Conservation (phyloP, 2,113 vertebrate species). For the Pedetes capensis region DNA sequence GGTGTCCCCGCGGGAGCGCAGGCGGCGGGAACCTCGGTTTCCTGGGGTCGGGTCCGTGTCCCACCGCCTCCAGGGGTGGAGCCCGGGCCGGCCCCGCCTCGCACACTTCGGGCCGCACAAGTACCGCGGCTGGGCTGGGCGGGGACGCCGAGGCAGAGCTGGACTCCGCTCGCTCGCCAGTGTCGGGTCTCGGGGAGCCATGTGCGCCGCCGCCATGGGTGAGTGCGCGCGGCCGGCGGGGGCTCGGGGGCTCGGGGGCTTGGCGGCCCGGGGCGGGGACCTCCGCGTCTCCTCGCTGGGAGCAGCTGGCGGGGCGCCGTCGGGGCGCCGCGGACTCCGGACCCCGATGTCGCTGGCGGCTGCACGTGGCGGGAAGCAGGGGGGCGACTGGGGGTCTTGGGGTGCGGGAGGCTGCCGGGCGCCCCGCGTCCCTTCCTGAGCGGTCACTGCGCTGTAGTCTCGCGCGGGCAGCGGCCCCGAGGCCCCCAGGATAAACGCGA, state of each 20-base stretch:
- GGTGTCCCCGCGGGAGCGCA: neutral
- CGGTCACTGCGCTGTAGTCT: neutral
- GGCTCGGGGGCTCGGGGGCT: neutral
- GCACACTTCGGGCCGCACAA: conserved; percentile 12
- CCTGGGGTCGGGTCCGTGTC: too few relatives aligned
- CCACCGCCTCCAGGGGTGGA: conserved; percentile 25
- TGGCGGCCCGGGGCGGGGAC: neutral
- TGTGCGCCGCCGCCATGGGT: conserved; percentile 60
- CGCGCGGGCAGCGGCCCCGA: fast-evolving
- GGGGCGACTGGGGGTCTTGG: neutral
- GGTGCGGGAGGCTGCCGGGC: neutral
- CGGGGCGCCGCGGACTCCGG: neutral
- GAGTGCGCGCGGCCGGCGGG: neutral
- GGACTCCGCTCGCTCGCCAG: neutral
- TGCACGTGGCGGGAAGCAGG: neutral
- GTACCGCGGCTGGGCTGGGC: conserved; percentile 54
- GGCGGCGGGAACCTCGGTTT: neutral
- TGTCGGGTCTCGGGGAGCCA: neutral
- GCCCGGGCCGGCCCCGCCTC: conserved; percentile 30
- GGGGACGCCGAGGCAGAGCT: neutral
- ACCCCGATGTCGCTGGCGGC: neutral
- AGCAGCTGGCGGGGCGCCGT: neutral
- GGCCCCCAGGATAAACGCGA: fast-evolving
- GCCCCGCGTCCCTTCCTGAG: fast-evolving
- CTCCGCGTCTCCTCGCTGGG: too few relatives aligned